Base-by-base conservation (phyloP, 2,888 invertebrate genomes). In the Mythimna vitellina region DNA sequence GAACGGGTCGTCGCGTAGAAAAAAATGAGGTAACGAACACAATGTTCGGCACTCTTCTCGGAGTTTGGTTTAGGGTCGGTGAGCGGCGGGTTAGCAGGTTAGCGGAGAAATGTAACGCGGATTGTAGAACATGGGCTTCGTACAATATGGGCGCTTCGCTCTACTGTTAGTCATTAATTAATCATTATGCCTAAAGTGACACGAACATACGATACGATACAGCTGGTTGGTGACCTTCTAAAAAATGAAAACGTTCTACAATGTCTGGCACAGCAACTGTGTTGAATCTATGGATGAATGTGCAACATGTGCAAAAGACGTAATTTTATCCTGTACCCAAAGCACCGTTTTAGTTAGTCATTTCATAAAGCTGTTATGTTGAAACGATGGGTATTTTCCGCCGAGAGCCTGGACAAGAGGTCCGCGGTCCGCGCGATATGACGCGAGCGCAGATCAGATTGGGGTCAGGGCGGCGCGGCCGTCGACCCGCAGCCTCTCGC, bases 381-480 rank as follows among this genome's bases (percentile, higher is more conserved):
- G 89, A 90, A 92, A 92, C 87, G 86, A 91, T 94, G 94, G 94
- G 94, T 93, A 93, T 95, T 96, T 96, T 96, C 95, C 96, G 92
- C 92, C 92, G 90, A 90, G 91, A 93, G 95, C 92, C 93, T 92
- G 95, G 96, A 95, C 93, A 92, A 94, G 93, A 92, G 60, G 58
- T 60, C 58, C 58, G 58, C 35, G 93, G 93, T 92, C 93, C 93
- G 95, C 93, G 92, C 93, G 92, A 93, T 94, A 95, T 96, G 97
- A 95, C 95, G 95, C 94, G 95, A 93, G 94, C 93, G 93, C 93
- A 90, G 88, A 88, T 89, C 92, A 90, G 89, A 96, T 95, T 95
- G 95, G 91, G 96, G 96, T 96, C 95, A 96, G 95, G 95, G 96
- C 95, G 94, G 92, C 95, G 95, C 95, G 95, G 96, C 83, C 95